phyloP scores from a whole-genome alignment of 2,797 vertebrate species.

The Sus cebifrons region DNA sequence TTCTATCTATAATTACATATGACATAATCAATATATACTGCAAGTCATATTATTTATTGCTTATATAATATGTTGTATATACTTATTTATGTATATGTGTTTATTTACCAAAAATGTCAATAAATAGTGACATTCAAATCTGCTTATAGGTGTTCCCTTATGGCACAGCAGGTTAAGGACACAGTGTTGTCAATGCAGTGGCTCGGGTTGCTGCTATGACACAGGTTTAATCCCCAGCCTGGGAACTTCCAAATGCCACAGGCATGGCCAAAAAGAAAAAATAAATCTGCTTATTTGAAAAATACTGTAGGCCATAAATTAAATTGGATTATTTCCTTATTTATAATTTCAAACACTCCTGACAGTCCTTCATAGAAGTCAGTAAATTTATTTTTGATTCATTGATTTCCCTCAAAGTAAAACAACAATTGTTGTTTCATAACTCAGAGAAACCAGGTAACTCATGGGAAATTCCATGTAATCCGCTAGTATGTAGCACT shows the following conservation, averaged over 20 bases:
- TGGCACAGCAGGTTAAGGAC: too few relatives aligned
- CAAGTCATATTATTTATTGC: not conserved
- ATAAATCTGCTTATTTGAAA: not conserved
- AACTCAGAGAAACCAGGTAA: not conserved
- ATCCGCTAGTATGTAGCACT: not conserved
- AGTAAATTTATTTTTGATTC: not conserved
- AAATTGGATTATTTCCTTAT: not conserved
- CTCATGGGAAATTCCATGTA: not conserved
- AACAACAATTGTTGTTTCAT: not conserved
- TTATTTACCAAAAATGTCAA: not conserved
- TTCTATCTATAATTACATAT: not conserved
- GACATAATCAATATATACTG: not conserved
- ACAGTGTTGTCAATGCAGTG: too few relatives aligned
- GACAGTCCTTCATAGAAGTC: not conserved
- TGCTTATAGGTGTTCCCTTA: not conserved
- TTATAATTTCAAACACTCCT: not conserved
- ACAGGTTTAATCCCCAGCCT: too few relatives aligned
- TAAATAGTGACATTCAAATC: slow-evolving; percentile 37
- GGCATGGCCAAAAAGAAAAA: too few relatives aligned
- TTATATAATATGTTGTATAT: not conserved
- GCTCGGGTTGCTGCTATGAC: too few relatives aligned
- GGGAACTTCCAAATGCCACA: too few relatives aligned
- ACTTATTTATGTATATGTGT: not conserved
- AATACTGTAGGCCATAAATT: not conserved
- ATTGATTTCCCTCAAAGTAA: not conserved